A percentile compares a stretch with the other conserved stretches of the same genome.
phyloP scores from a whole-genome alignment of 2,113 vertebrate species.

The Mirza zaza region DNA sequence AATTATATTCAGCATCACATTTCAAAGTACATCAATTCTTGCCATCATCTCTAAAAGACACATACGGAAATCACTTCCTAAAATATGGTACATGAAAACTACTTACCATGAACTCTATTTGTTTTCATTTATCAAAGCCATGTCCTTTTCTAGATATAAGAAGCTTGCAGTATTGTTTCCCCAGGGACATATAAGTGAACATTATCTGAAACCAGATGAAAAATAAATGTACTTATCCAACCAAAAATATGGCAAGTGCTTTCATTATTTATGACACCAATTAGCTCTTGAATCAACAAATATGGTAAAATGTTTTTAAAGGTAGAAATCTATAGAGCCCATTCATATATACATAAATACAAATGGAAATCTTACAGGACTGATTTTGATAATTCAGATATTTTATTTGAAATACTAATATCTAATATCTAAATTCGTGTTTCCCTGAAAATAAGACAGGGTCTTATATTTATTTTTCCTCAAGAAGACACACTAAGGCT shows the following conservation, averaged over 20 bases:
- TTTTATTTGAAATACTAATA: neutral
- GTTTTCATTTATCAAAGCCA: neutral
- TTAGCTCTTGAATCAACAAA: slow-evolving; percentile 41
- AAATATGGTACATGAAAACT: neutral
- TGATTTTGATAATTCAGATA: neutral
- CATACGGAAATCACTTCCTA: neutral
- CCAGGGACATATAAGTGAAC: neutral
- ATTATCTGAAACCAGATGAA: neutral
- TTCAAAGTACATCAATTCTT: neutral
- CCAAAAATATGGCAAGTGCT: slow-evolving; percentile 9
- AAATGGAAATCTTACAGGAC: neutral
- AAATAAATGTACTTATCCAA: slow-evolving; percentile 21
- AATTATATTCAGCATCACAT: neutral
- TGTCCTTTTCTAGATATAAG: neutral
- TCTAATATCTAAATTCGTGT: too few relatives aligned
- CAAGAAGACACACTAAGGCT: too few relatives aligned
- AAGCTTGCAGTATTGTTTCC: neutral
- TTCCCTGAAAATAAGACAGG: too few relatives aligned
- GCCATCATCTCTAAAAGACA: neutral
- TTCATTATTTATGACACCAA: neutral
- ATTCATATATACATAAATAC: neutral
- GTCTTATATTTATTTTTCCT: too few relatives aligned
- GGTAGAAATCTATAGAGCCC: neutral
- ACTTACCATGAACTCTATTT: neutral
- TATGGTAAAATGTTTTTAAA: slow-evolving; percentile 10